These are phyloP conservation scores for Anisognathus igniventris DNA, from an alignment of 2,797 vertebrate species.

Conservation along the genomic window DNA sequence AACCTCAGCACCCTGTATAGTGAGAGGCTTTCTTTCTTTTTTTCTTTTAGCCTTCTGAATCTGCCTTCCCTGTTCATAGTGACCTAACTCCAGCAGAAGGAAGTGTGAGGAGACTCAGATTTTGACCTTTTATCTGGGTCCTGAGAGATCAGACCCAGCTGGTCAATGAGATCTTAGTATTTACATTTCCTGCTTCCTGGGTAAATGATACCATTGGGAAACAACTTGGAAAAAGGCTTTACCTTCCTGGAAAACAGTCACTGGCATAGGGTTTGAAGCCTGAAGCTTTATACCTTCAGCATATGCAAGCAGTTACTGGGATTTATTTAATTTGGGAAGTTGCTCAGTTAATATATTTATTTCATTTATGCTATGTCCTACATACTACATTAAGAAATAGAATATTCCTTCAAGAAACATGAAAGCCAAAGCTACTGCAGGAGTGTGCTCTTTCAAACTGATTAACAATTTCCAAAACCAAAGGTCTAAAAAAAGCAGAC, in stretches of 20 bases:
- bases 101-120: background rate
- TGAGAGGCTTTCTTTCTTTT: background rate
- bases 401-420: background rate
- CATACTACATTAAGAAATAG: background rate
- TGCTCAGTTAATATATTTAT: background rate
- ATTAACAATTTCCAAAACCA: constrained; percentile 26
- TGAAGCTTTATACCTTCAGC: background rate
- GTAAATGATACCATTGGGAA: background rate
- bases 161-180: background rate
- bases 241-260: background rate
- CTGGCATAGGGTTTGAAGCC: background rate
- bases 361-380: background rate
- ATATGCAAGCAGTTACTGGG: background rate
- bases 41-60: background rate
- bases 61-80: background rate
- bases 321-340: background rate
- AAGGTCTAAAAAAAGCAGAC: background rate
- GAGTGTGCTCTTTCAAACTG: background rate
- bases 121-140: background rate
- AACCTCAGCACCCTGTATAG: background rate
- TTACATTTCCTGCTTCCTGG: background rate
- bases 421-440: constrained; percentile 5
- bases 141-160: background rate
- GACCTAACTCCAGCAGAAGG: background rate
- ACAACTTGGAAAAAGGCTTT: background rate